phyloP scores from a whole-genome alignment of 2,113 vertebrate genomes.

The Thinocorus orbignyianus region DNA sequence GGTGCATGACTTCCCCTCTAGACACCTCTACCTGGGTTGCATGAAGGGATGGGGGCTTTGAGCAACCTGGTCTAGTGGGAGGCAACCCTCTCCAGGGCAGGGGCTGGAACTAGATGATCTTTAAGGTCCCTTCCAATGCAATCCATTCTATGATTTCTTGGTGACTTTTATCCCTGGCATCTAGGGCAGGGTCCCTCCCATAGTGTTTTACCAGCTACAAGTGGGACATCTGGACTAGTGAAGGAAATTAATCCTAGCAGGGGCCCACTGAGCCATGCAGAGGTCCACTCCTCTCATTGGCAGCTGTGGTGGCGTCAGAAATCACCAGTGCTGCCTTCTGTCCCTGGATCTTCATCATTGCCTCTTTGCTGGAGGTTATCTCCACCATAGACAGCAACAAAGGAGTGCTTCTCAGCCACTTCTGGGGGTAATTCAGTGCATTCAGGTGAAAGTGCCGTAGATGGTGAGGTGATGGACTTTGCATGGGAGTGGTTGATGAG shows the following conservation, averaged over 20 bases:
- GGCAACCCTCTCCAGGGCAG: too few species aligned
- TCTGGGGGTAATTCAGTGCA: neutral
- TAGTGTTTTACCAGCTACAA: neutral
- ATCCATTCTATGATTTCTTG: neutral
- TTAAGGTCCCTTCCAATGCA: too few species aligned
- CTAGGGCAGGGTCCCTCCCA: neutral
- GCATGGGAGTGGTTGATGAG: neutral
- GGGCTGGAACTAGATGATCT: too few species aligned
- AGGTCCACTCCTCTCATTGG: neutral
- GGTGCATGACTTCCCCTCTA: fast-evolving
- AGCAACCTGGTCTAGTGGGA: too few species aligned
- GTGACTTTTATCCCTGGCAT: neutral
- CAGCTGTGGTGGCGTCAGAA: neutral
- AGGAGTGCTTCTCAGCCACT: neutral
- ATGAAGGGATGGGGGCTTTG: too few species aligned
- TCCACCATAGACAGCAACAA: neutral
- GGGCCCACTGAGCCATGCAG: neutral
- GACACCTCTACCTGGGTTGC: neutral
- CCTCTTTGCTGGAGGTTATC: neutral
- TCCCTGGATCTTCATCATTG: fast-evolving
- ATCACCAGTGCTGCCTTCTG: neutral
- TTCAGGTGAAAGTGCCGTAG: neutral
- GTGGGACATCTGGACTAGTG: neutral
- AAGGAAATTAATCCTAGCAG: neutral
- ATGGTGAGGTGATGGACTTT: neutral